Percentiles rank a stretch among this genome's conserved stretches.
These are phyloP conservation scores for Rotaria sp. DNA, from an alignment of 2,888 invertebrate species.

Conservation along the genomic window DNA sequence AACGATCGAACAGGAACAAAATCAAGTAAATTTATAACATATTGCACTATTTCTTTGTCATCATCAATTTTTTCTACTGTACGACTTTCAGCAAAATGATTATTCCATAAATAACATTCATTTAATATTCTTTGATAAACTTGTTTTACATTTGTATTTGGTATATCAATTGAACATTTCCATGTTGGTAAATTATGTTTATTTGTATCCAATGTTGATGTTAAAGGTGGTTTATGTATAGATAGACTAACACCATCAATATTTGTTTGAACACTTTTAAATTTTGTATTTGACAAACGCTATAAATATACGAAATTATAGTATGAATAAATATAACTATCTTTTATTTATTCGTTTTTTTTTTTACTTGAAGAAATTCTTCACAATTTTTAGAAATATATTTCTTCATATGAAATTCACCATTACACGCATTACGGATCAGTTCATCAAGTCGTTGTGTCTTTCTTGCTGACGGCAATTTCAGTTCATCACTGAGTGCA, in stretches of 20 bases:
- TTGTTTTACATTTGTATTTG: not conserved
- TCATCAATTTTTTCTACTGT: constrained; percentile 22
- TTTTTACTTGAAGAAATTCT: constrained; percentile 14
- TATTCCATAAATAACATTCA: not conserved
- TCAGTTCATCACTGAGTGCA: not conserved
- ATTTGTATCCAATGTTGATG: not conserved
- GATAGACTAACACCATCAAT: not conserved
- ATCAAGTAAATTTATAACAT: constrained; percentile 17
- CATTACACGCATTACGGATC: not conserved
- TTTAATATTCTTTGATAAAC: not conserved
- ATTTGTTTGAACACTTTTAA: not conserved
- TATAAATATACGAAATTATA: not conserved
- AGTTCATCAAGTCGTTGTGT: not conserved
- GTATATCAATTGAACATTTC: constrained; percentile 29
- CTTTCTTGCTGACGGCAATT: not conserved
- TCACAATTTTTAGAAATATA: not conserved
- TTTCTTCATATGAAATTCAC: not conserved
- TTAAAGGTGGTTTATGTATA: not conserved
- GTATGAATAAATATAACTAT: not conserved
- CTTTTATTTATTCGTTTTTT: not conserved
- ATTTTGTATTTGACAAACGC: not conserved
- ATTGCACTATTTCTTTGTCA: constrained; percentile 2
- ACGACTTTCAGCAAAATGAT: not conserved
- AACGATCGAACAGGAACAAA: constrained; percentile 13
- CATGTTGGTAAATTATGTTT: constrained; percentile 7